Evolutionary conservation across 2,888 invertebrate genomes (phyloP), one percentile per base, ranked within the genome.

Genomic region (Xestia xanthographa): DNA sequence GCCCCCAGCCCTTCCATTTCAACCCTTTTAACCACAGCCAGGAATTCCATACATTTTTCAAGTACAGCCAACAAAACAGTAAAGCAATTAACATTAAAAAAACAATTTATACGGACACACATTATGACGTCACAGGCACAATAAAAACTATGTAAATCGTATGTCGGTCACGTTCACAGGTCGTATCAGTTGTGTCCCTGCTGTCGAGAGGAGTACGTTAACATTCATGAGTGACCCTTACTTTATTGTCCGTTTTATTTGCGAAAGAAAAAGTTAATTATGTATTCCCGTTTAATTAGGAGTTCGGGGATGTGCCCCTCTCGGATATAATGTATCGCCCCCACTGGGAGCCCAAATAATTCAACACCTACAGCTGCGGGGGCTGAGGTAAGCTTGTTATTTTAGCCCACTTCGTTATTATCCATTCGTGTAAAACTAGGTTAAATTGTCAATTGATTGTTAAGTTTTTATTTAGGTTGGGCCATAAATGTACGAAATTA

Each of bases 261-360:
- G 72, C 63, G 62, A 63, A 60, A 83, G 79, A 85, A 87, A 87
- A 85, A 83, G 77, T 85, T 83, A 77, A 83, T 86, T 86, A 85
- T 78, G 83, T 79, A 87, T 83, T 87, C 87, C 77, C 72, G 72
- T 85, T 86, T 87, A 86, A 86, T 87, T 86, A 86, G 75, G 67
- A 83, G 80, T 71, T 83, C 45, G 48, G 68, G 75, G 79, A 80
- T 75, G 72, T 73, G 74, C 50, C 69, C 72, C 82, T 73, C 69
- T 75, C 60, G 72, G 75, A 75, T 77, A 77, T 87, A 87, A 87
- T 70, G 87, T 86, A 86, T 84, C 70, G 78, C 45, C 65, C 75
- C 74, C 71, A 22, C 26, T n/a, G 72, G 69, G 83, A 65, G 69
- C 56, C 66, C 77, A 73, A 78, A 82, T 86, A 77, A 85, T 83